Evolutionary conservation across 2,888 invertebrate species (phyloP), one percentile per base, ranked within the genome.

Genomic region (Caenorhabditis zanzibari): DNA sequence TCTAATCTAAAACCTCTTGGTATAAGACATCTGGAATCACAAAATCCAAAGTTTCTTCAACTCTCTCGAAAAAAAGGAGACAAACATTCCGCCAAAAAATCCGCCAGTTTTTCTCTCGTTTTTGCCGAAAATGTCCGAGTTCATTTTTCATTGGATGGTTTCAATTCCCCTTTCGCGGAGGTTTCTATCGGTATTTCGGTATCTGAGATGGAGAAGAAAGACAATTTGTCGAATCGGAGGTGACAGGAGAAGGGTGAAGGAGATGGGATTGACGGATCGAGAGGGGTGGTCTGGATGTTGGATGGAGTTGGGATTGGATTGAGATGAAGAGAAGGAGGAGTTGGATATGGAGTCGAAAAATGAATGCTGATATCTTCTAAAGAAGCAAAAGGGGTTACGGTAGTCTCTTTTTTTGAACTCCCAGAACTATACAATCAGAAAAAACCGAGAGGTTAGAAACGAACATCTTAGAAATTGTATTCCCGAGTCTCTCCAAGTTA

Each of bases 51-150:
- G 9, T 64, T 64, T 64, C 49, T 66, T 12, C 7, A 9, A 2
- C 24, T 12, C 41, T 22, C 38, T n/a, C 47, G 32, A 66, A 66
- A 66, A 66, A n/a, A 63, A 26, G 66, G 61, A 24, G 49, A 22
- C 49, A 66, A 66, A 52, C 66, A 66, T 66, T 66, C 49, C 49
- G 52, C 66, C 66, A 66, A 54, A 19, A n/a, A 52, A 22, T 52
- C 52, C n/a, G 52, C 24, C 4, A 1, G 22, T 52, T n/a, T 52
- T 22, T 54, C 52, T n/a, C 47, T 44, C 54, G 10, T 44, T 54
- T 26, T 54, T 49, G 19, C 10, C 10, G 14, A 49, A 49, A 66
- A 66, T 49, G 26, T 22, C 38, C 9, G 24, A 28, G 64, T 64
- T 64, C 49, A 52, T 66, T 66, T 66, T 66, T 66, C 66, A 49